Base-by-base conservation (phyloP, 2,888 invertebrate species). In the Drosophila flavopinicola region DNA sequence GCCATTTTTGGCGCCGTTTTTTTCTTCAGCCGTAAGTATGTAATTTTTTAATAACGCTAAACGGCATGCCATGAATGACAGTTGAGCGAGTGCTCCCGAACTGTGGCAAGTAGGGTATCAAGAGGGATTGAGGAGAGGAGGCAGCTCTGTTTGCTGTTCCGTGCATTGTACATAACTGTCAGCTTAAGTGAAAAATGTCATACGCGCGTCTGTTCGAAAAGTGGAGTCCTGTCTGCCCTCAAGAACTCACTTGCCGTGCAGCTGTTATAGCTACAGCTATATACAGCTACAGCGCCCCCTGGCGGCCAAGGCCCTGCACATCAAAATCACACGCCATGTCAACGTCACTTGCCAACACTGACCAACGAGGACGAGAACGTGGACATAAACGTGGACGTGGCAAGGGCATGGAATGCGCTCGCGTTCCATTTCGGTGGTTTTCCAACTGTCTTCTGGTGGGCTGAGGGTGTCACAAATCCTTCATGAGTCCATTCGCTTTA, bases 121-220 rank as follows among this genome's bases (percentile, higher is more conserved):
- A 15, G 30, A 7, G 35, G 9, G 17, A 11, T 29, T 25, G 23
- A 6, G 32, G 24, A 48, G 15, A 9, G 29, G 35, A 35, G 13
- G 15, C 4, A 17, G 49, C 29, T 39, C 15, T 35, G 52, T 38
- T 52, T 53, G 51, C 39, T 37, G 27, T 23, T 20, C 44, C 48
- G 48, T 57, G 58, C 56, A 63, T 69, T 66, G 80, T 71, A 87
- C 85, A 85, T 87, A 78, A 66, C 75, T 85, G 87, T 78, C 83
- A 83, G 79, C 87, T 85, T 85, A 85, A 88, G 88, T 88, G 80
- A 88, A 88, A 88, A 88, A 85, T 85, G 87, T 88, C 87, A 86
- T 85, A 85, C 68, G 74, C 67, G 72, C 75, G 77, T 76, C 78
- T 73, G 70, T 54, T 51, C 44, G 38, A 60, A 65, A 64, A 54